Percentiles rank a stretch among this genome's conserved stretches.
Evolutionary conservation across 2,797 vertebrate species (phyloP).

Genomic region (Neostethus bicornis): DNA sequence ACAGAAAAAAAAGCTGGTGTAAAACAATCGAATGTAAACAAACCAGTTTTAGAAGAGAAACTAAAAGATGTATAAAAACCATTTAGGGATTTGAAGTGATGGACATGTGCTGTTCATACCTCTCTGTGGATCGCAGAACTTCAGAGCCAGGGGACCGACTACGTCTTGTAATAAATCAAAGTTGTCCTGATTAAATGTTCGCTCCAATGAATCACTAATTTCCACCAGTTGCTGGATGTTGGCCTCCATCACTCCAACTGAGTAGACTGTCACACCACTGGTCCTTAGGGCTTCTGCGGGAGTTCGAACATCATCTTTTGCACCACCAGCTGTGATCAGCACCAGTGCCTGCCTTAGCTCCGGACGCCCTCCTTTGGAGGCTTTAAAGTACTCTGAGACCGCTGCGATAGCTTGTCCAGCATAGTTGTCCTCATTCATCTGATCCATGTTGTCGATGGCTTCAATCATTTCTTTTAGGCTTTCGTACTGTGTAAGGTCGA

Average conservation of each 20-base stretch:
- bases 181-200: slow-evolving; percentile 51
- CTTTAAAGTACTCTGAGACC: slow-evolving; percentile 41
- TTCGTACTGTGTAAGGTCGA: slow-evolving; percentile 60
- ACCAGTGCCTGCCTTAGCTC: slow-evolving; percentile 73
- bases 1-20: background rate
- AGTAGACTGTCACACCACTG: slow-evolving; percentile 73
- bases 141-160: slow-evolving; percentile 68
- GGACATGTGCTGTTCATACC: slow-evolving; percentile 73
- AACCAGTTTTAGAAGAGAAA: too few species aligned
- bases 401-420: slow-evolving; percentile 73
- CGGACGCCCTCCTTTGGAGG: slow-evolving; percentile 45
- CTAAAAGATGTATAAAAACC: too few species aligned
- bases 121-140: slow-evolving; percentile 69
- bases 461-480: slow-evolving; percentile 33
- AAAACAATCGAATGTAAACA: too few species aligned
- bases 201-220: slow-evolving; percentile 65
- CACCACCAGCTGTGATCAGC: slow-evolving; percentile 78
- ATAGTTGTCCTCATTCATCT: slow-evolving; percentile 34
- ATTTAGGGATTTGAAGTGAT: too few species aligned
- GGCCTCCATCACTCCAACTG: slow-evolving; percentile 72
- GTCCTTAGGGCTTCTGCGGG: slow-evolving; percentile 72
- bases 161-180: slow-evolving; percentile 71
- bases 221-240: slow-evolving; percentile 65
- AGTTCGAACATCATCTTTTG: slow-evolving; percentile 66
- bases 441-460: slow-evolving; percentile 51